Conservation (phyloP, 2,888 invertebrate genomes). For the Argyresthia albistria region DNA sequence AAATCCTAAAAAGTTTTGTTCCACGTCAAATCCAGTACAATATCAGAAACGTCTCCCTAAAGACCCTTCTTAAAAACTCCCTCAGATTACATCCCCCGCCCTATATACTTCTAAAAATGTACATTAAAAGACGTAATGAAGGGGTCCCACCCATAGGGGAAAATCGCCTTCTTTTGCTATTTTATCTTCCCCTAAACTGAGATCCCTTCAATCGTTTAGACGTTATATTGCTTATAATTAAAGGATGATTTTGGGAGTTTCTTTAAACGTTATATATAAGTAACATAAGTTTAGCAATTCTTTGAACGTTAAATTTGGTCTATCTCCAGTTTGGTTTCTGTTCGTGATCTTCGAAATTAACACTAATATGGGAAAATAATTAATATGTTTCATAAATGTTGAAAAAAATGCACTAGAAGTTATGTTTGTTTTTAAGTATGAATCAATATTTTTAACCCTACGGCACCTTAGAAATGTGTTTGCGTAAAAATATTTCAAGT, state of each 20-base stretch:
- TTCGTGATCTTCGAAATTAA: too few relatives aligned
- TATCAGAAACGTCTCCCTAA: neutral
- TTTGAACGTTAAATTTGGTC: neutral
- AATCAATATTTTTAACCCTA: too few relatives aligned
- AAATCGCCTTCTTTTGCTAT: conserved; percentile 68
- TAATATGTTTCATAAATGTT: too few relatives aligned
- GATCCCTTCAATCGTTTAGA: conserved; percentile 33
- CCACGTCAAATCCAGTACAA: neutral
- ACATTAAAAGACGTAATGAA: conserved; percentile 72
- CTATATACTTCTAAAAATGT: conserved; percentile 55
- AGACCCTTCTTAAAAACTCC: conserved; percentile 8
- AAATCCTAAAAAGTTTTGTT: neutral
- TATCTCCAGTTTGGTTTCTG: neutral
- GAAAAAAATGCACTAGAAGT: neutral
- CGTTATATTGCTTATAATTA: conserved; percentile 45
- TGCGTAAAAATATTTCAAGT: too few relatives aligned
- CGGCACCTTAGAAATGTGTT: too few relatives aligned
- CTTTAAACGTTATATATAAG: conserved; percentile 17
- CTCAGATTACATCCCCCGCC: conserved; percentile 11
- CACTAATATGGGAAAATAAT: too few relatives aligned
- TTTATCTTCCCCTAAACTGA: conserved; percentile 49
- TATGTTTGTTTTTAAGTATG: too few relatives aligned
- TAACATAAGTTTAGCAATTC: neutral
- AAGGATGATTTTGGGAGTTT: conserved; percentile 30
- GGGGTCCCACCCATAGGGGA: conserved; percentile 50